Conservation (phyloP, 1,140 invertebrate species). For the Nasonia vitripennis region DNA sequence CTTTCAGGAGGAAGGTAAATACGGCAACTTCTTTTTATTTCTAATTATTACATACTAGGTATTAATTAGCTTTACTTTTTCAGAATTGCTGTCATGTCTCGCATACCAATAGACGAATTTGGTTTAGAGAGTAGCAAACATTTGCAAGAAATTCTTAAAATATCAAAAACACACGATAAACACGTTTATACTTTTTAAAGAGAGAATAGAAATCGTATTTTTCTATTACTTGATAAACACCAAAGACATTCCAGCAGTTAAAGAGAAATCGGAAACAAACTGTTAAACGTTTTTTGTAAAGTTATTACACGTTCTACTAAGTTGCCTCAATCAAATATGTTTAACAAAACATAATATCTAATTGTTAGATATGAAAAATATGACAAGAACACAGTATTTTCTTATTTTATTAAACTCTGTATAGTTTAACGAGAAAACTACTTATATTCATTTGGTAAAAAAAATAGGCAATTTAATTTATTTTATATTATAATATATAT, state of each 20-base stretch:
- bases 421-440: neutral
- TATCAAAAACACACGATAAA: conserved; percentile 66
- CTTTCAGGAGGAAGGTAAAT: conserved; percentile 84
- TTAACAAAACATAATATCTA: neutral
- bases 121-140: conserved; percentile 74
- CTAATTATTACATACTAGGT: conserved; percentile 30
- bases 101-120: conserved; percentile 77
- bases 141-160: conserved; percentile 69
- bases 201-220: conserved; percentile 17
- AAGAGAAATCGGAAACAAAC: neutral
- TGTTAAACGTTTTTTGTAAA: no score
- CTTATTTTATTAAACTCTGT: neutral
- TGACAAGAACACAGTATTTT: conserved; percentile 11
- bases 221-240: conserved; percentile 36
- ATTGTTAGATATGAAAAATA: conserved; percentile 19
- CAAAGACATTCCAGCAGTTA: conserved; percentile 55
- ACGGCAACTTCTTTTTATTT: conserved; percentile 16
- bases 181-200: conserved; percentile 64
- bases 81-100: conserved; percentile 77
- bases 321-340: neutral
- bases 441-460: neutral
- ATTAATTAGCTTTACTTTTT: conserved; percentile 61
- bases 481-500: neutral
- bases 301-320: neutral
- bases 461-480: conserved; percentile 36